Base-by-base conservation (phyloP, 2,113 vertebrate species). In the Rhea pennata region DNA sequence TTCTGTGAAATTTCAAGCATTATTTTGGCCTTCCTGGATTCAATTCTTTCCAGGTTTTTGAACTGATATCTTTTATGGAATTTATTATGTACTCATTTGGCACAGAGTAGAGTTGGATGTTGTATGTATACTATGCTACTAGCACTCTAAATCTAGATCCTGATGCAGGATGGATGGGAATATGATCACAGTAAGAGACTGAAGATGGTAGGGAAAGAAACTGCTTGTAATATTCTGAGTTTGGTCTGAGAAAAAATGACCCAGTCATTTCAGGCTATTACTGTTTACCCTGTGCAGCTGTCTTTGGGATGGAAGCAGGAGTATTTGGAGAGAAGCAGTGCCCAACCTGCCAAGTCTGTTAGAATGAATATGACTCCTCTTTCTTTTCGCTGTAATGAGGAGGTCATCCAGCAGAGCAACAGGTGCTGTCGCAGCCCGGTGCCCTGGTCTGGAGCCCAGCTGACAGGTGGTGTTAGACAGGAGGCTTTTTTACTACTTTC, bases 381-480 rank as follows among this genome's bases (percentile, higher is more conserved):
- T 73, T 33, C 29, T 78, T 79, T 67, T 53, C 9, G 10, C 9
- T 58, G 0, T 17, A 82, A 73, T 16, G 36, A 4, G 3, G 76
- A 77, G 73, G 83, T 94, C 65, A 89, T 66, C 73, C 70, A 79
- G 61, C 64, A 65, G 61, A 65, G 61, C 61, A 77, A 75, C 76
- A 93, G 61, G 65, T 88, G 56, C 65, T 93, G 59, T 67, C 65
- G 92, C 65, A 78, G 56, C 46, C 61, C 1, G 3, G 19, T 85
- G 87, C 46, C 29, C 51, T 94, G 75, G 59, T 90, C 76, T 92
- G 95, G 87, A 88, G 70, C 72, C 85, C 75, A 86, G 50, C 13
- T 96, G 77, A 87, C 86, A 91, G 80, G 74, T 95, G 84, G n/a
- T 84, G 53, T 58, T 76, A 65, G 46, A 74, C 42, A 84, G 66